phyloP scores from a whole-genome alignment of 2,888 invertebrate genomes.

The Pandemis cinnamomeana region DNA sequence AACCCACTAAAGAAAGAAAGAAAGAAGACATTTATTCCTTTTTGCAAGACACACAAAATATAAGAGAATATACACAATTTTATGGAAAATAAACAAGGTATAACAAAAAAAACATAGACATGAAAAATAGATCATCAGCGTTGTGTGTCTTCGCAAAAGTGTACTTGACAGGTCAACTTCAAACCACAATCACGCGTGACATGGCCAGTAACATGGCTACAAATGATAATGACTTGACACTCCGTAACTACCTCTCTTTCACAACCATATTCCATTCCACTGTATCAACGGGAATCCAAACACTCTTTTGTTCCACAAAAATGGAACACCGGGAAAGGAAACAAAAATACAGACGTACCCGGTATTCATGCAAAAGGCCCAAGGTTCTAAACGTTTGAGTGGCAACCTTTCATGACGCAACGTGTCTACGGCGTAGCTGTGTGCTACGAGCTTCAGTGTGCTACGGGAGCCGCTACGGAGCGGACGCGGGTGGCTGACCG shows the following conservation, averaged over 20 bases:
- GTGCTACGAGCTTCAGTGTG: slow-evolving; percentile 68
- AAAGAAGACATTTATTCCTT: too few species aligned
- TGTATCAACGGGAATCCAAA: slow-evolving; percentile 60
- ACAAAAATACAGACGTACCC: slow-evolving; percentile 76
- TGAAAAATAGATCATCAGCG: too few species aligned
- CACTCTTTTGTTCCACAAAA: slow-evolving; percentile 67
- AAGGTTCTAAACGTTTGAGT: slow-evolving; percentile 73
- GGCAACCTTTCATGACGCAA: slow-evolving; percentile 72
- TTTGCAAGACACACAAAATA: too few species aligned
- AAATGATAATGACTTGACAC: not conserved
- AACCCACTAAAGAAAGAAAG: too few species aligned
- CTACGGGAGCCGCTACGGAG: slow-evolving; percentile 63
- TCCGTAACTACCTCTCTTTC: slow-evolving; percentile 24
- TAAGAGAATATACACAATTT: too few species aligned
- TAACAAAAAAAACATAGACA: too few species aligned
- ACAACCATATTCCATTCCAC: slow-evolving; percentile 21
- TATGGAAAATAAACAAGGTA: too few species aligned
- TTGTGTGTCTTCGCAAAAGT: too few species aligned
- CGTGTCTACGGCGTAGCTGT: slow-evolving; percentile 60
- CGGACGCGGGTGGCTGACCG: slow-evolving; percentile 51
- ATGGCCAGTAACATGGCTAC: too few species aligned
- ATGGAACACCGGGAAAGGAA: slow-evolving; percentile 66
- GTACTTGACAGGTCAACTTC: too few species aligned
- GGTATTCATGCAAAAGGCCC: slow-evolving; percentile 77
- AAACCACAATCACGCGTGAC: too few species aligned